phyloP scores from a whole-genome alignment of 2,888 invertebrate species.

The Tetranychus truncatus region DNA sequence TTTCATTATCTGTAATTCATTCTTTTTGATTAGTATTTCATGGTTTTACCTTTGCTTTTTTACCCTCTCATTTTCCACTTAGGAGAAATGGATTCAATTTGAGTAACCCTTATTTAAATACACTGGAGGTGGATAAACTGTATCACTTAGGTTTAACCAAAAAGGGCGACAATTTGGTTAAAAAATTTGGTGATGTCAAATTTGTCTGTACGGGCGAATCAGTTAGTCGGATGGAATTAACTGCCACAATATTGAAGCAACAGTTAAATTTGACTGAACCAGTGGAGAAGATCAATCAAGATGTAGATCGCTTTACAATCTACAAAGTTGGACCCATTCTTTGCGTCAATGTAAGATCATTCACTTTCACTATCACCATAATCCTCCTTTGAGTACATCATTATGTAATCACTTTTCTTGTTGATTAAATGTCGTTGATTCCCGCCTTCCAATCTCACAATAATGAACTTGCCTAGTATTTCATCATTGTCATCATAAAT shows the following conservation, averaged over 20 bases:
- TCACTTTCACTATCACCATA: not conserved
- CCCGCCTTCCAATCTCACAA: not conserved
- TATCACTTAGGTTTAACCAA: conserved; percentile 81
- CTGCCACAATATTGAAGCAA: conserved; percentile 71
- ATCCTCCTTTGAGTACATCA: not conserved
- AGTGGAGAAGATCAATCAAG: conserved; percentile 59
- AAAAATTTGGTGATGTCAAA: conserved; percentile 92
- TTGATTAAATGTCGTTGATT: not conserved
- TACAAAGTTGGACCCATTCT: conserved; percentile 81
- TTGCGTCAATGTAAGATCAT: conserved; percentile 45
- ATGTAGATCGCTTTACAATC: conserved; percentile 81
- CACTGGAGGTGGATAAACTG: conserved; percentile 80
- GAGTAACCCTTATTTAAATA: conserved; percentile 62
- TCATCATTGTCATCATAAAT: not conserved
- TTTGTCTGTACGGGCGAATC: conserved; percentile 95
- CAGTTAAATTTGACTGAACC: conserved; percentile 71
- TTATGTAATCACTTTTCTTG: not conserved
- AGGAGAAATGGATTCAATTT: conserved; percentile 1
- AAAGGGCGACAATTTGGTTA: conserved; percentile 67
- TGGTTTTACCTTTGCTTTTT: not conserved
- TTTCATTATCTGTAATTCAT: not conserved
- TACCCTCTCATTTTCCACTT: not conserved
- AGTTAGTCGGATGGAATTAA: conserved; percentile 77
- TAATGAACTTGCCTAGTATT: not conserved
- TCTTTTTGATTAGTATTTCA: not conserved